These are phyloP conservation scores for Salminus brasiliensis DNA, from an alignment of 2,113 vertebrate species.

Conservation along the genomic window DNA sequence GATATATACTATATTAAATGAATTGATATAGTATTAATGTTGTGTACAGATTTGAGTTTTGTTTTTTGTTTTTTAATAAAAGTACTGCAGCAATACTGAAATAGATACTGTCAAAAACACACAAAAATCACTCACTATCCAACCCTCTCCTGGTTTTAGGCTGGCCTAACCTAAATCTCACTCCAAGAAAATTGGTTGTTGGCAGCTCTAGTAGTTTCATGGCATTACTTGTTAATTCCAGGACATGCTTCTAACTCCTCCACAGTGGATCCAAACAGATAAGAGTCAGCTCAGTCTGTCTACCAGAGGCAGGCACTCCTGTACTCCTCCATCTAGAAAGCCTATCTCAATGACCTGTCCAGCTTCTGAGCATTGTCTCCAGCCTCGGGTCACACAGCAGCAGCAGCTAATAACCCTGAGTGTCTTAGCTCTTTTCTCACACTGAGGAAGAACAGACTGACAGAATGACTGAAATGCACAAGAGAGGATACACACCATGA, in stretches of 20 bases:
- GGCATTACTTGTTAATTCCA: no score
- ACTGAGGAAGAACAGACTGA: conserved; percentile 15
- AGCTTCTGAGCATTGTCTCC: conserved; percentile 8
- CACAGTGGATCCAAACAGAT: neutral
- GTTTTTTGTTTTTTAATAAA: no score
- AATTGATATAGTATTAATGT: no score
- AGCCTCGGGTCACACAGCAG: conserved; percentile 17
- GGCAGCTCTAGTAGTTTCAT: no score
- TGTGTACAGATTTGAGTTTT: no score
- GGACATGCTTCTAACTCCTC: neutral
- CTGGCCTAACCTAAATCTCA: no score
- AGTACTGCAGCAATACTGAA: no score
- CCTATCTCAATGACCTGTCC: conserved; percentile 2
- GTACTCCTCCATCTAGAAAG: neutral
- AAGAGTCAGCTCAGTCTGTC: neutral
- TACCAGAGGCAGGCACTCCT: neutral
- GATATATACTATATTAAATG: no score
- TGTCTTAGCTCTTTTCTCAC: conserved; percentile 14
- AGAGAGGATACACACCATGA: conserved; percentile 2
- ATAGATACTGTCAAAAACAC: no score
- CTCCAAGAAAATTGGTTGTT: no score
- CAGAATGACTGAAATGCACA: conserved; percentile 31
- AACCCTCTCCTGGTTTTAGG: no score
- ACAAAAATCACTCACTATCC: no score
- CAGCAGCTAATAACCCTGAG: conserved; percentile 37